phyloP scores from a whole-genome alignment of 2,888 invertebrate genomes.

The Ischnura elegans region DNA sequence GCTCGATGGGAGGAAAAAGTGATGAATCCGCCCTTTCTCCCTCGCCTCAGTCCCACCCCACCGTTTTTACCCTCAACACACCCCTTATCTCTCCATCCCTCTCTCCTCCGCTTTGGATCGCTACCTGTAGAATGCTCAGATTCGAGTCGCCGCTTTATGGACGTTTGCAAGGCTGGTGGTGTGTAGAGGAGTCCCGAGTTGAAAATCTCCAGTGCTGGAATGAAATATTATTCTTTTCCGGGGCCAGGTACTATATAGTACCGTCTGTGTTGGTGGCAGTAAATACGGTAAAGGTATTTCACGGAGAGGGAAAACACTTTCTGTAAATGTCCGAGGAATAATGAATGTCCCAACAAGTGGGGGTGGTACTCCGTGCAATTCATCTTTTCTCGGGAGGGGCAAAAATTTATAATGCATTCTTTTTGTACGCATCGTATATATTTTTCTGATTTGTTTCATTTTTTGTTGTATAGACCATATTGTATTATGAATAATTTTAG shows the following conservation, averaged over 20 bases:
- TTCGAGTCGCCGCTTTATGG: not conserved
- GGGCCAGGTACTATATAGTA: constrained; percentile 36
- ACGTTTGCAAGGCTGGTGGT: not conserved
- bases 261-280: constrained; percentile 19
- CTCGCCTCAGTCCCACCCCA: not conserved
- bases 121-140: constrained; percentile 23
- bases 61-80: not conserved
- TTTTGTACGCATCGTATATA: too few species aligned
- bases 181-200: not conserved
- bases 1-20: not conserved
- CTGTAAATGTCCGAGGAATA: not conserved
- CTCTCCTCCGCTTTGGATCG: not conserved
- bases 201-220: constrained; percentile 39
- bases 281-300: constrained; percentile 45
- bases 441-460: too few species aligned
- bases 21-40: not conserved
- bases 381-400: too few species aligned
- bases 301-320: not conserved
- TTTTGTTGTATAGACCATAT: too few species aligned
- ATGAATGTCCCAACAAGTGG: not conserved
- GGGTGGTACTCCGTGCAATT: too few species aligned
- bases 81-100: not conserved
- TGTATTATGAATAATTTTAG: too few species aligned
- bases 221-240: constrained; percentile 53
- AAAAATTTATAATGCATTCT: too few species aligned